Evolutionary conservation across 2,888 invertebrate species (phyloP).

Genomic region (Tipula confusa): DNA sequence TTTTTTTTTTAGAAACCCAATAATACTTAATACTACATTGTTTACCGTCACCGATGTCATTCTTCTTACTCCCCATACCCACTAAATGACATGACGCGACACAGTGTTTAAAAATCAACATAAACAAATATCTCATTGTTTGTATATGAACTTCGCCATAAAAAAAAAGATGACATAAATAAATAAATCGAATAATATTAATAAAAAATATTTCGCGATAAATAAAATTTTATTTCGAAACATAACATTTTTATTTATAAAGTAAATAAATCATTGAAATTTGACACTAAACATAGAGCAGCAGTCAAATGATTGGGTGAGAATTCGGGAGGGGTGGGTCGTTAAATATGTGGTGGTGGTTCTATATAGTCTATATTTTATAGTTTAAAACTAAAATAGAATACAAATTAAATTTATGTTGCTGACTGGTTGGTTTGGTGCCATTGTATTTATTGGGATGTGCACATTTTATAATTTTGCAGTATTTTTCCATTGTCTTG

Average conservation of each 20-base stretch:
- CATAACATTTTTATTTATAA: not conserved
- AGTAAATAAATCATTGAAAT: conserved; percentile 12
- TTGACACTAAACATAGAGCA: not conserved
- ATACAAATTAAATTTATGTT: not conserved
- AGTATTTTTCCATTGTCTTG: not conserved
- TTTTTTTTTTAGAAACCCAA: too few species aligned
- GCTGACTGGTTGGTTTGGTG: not conserved
- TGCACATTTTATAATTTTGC: not conserved
- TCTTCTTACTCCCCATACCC: too few species aligned
- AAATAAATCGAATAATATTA: not conserved
- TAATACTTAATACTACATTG: too few species aligned
- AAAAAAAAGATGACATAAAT: conserved; percentile 25
- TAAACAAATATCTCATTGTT: not conserved
- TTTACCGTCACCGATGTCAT: too few species aligned
- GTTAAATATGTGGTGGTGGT: too few species aligned
- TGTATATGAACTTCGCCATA: not conserved
- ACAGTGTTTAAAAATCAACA: not conserved
- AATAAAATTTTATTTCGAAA: not conserved
- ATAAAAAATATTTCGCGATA: not conserved
- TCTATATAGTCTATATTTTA: too few species aligned
- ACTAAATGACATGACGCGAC: too few species aligned
- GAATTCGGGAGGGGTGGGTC: too few species aligned
- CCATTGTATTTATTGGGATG: not conserved
- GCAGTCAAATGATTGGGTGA: not conserved
- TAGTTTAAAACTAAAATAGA: not conserved